Conservation (phyloP, 2,888 invertebrate species). For the Conistra vaccinii region DNA sequence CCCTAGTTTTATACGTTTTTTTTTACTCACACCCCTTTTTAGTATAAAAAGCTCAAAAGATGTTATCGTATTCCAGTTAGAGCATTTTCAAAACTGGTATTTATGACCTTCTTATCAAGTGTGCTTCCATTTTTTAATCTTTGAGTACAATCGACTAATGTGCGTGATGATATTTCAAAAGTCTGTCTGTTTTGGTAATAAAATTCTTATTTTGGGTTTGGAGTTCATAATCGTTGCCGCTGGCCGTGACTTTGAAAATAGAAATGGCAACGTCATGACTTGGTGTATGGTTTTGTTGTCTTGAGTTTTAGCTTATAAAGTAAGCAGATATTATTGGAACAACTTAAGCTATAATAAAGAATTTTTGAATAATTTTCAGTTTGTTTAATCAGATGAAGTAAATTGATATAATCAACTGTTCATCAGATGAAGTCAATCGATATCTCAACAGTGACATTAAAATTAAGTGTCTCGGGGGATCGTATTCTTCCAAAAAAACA, state of each 20-base stretch:
- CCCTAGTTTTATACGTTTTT: constrained; percentile 78
- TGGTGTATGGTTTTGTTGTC: constrained; percentile 1
- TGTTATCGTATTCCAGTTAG: constrained; percentile 80
- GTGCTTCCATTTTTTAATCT: constrained; percentile 68
- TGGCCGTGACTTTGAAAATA: constrained; percentile 58
- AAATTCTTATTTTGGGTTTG: constrained; percentile 39
- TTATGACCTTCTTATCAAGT: constrained; percentile 81
- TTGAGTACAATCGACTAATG: constrained; percentile 64
- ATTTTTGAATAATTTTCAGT: neutral
- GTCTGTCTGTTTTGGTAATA: constrained; percentile 49
- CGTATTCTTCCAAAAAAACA: neutral
- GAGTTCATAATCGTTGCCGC: constrained; percentile 28
- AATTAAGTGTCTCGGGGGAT: neutral
- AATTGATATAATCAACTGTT: too few species aligned
- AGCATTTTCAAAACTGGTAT: constrained; percentile 79
- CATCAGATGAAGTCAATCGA: neutral
- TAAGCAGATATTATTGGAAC: constrained; percentile 5
- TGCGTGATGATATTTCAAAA: constrained; percentile 69
- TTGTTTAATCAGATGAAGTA: neutral
- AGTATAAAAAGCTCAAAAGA: constrained; percentile 79
- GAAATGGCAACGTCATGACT: constrained; percentile 47
- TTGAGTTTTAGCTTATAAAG: constrained; percentile 23
- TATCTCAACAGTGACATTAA: neutral
- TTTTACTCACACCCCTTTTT: constrained; percentile 82
- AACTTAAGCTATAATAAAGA: neutral